phyloP scores from a whole-genome alignment of 1,140 invertebrate genomes.

The Lordiphosa collinella region DNA sequence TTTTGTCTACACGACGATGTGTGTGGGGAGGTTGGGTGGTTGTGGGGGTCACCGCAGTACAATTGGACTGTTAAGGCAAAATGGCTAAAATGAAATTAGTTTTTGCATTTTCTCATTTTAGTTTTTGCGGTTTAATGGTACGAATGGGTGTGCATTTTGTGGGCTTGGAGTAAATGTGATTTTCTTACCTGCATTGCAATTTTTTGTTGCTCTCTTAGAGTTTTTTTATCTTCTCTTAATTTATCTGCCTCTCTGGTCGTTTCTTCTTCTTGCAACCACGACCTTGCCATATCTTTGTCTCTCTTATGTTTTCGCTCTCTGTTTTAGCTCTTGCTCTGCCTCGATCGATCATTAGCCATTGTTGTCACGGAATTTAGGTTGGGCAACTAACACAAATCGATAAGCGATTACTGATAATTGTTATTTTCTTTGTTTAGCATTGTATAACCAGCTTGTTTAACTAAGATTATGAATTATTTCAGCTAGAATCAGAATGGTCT shows the following conservation, averaged over 20 bases:
- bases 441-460: conserved; percentile 17
- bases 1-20: conserved; percentile 22
- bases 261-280: conserved; percentile 36
- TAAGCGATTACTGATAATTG: conserved; percentile 36
- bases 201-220: neutral
- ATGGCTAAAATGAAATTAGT: conserved; percentile 8
- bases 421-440: conserved; percentile 14
- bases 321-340: conserved; percentile 11
- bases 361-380: conserved; percentile 71
- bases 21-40: conserved; percentile 15
- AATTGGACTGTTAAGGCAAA: neutral
- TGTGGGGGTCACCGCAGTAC: neutral
- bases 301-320: conserved; percentile 5
- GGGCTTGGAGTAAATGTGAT: neutral
- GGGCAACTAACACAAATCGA: conserved; percentile 40
- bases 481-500: neutral
- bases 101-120: conserved; percentile 4
- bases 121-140: neutral
- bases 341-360: conserved; percentile 67
- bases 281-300: conserved; percentile 51
- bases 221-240: conserved; percentile 28
- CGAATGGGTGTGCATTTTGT: too few species aligned
- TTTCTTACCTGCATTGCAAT: neutral
- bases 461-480: too few species aligned
- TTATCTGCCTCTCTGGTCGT: conserved; percentile 13